These are phyloP conservation scores for Aphaenogaster ashmeadi DNA, from an alignment of 1,140 invertebrate genomes.

Conservation along the genomic window DNA sequence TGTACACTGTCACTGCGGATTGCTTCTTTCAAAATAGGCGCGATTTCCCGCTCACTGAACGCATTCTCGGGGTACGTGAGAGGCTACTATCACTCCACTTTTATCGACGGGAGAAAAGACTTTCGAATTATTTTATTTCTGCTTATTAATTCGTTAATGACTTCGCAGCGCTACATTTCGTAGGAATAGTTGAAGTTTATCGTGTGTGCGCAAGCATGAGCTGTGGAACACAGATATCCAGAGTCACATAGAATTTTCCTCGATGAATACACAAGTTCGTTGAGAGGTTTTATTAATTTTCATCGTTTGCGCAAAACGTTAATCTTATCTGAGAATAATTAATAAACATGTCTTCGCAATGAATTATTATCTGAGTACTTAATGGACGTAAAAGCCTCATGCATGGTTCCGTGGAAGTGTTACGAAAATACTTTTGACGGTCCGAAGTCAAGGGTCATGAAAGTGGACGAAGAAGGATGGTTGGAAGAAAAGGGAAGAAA, in stretches of 20 bases:
- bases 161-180: neutral
- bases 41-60: constrained; percentile 23
- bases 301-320: neutral
- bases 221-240: neutral
- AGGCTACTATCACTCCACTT: neutral
- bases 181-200: neutral
- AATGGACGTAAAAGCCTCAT: neutral
- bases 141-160: neutral
- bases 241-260: neutral
- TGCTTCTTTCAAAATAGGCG: constrained; percentile 43
- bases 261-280: neutral
- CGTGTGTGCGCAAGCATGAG: neutral
- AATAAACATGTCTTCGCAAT: neutral
- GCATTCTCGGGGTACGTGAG: constrained; percentile 27
- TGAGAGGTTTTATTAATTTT: neutral
- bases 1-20: constrained; percentile 11
- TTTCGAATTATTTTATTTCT: constrained; percentile 33
- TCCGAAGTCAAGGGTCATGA: constrained; percentile 19
- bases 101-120: constrained; percentile 40
- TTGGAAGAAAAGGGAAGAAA: constrained; percentile 3
- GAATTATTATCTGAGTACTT: constrained; percentile 15
- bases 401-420: constrained; percentile 8
- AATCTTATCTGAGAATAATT: constrained; percentile 13
- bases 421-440: constrained; percentile 19
- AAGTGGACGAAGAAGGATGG: constrained; percentile 28